These are phyloP conservation scores for Esox masquinongy DNA, from an alignment of 2,797 vertebrate genomes.

Conservation along the genomic window DNA sequence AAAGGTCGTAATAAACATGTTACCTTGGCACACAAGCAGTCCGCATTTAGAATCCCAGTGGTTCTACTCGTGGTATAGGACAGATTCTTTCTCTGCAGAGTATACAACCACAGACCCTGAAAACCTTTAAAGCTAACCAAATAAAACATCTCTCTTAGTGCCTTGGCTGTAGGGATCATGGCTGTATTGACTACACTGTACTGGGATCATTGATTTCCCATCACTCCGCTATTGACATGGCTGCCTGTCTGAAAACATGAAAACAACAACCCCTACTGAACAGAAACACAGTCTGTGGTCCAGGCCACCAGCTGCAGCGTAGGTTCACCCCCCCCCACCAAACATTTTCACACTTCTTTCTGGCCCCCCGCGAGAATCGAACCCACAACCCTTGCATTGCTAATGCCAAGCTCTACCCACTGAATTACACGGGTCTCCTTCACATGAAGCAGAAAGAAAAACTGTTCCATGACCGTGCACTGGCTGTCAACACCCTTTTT, in stretches of 20 bases:
- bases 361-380: not conserved
- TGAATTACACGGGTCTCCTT: too few species aligned
- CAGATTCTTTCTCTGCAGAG: too few species aligned
- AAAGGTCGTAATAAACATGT: too few species aligned
- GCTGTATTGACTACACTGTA: conserved; percentile 56
- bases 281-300: conserved; percentile 21
- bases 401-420: not conserved
- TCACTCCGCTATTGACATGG: conserved; percentile 43
- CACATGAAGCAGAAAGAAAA: too few species aligned
- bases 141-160: conserved; percentile 37
- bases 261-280: conserved; percentile 44
- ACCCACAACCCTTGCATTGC: not conserved
- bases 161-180: conserved; percentile 47
- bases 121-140: conserved; percentile 42
- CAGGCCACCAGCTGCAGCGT: too few species aligned
- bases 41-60: too few species aligned
- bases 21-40: too few species aligned
- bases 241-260: conserved; percentile 18
- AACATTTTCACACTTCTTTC: not conserved
- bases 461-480: too few species aligned
- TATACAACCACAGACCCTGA: not conserved
- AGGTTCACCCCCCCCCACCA: not conserved
- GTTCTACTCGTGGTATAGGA: too few species aligned
- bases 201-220: conserved; percentile 50
- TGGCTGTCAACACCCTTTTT: too few species aligned